Evolutionary conservation across 2,888 invertebrate genomes (phyloP).

Genomic region (Leptinotarsa juncta): DNA sequence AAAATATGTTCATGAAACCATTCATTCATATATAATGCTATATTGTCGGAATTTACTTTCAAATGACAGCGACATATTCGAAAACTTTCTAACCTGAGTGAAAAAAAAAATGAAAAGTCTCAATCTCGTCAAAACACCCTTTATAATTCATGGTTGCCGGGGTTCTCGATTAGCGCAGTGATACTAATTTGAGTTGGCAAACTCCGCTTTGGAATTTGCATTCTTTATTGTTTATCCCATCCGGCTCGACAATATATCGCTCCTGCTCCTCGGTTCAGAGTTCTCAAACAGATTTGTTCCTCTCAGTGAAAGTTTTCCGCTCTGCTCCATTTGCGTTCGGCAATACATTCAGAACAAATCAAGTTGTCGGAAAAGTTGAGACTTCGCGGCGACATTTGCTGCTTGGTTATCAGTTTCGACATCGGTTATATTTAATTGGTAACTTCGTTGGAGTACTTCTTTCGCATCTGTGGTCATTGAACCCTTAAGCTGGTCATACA

Average conservation of each 20-base stretch:
- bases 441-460: constrained; percentile 37
- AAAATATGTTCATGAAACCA: no score
- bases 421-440: constrained; percentile 49
- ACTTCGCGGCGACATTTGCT: constrained; percentile 54
- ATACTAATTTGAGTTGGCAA: constrained; percentile 17
- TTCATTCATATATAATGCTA: no score
- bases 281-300: constrained; percentile 23
- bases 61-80: no score
- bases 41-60: no score
- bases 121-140: not conserved
- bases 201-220: constrained; percentile 41
- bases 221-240: constrained; percentile 45
- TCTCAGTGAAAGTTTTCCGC: constrained; percentile 36
- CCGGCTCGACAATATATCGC: constrained; percentile 32
- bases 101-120: not conserved
- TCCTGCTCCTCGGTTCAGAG: constrained; percentile 19
- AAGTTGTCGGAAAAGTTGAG: constrained; percentile 55
- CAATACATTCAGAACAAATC: constrained; percentile 50
- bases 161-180: constrained; percentile 5
- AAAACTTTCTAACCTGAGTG: no score
- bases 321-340: constrained; percentile 43
- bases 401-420: constrained; percentile 52
- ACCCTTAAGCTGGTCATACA: not conserved
- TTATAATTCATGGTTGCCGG: not conserved
- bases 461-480: constrained; percentile 36